Evolutionary conservation across 92 coral and sea anemone genomes (phyloP).

Genomic region (Ricordea florida): DNA sequence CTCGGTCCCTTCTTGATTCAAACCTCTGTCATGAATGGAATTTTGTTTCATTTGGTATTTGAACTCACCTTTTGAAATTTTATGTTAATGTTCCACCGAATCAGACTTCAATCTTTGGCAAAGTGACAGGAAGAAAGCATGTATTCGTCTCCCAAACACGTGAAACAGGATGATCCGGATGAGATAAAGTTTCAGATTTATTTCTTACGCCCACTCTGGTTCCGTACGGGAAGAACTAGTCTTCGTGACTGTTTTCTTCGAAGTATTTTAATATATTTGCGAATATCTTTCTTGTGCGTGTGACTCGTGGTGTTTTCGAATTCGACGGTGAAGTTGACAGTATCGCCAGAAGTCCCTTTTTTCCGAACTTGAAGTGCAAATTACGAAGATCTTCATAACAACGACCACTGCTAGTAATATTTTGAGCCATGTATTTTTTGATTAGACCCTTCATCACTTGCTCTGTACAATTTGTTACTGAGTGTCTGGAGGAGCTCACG

Average conservation of each 20-base stretch:
- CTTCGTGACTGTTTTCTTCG: not conserved
- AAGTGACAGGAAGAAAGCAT: too few species aligned
- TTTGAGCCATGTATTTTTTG: slow-evolving; percentile 29
- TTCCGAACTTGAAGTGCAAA: slow-evolving; percentile 18
- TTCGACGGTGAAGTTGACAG: not conserved
- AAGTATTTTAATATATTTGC: not conserved
- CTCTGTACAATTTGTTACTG: slow-evolving; percentile 36
- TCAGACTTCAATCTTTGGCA: too few species aligned
- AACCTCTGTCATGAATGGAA: too few species aligned
- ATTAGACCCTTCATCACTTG: slow-evolving; percentile 24
- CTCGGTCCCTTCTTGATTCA: too few species aligned
- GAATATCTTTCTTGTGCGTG: not conserved
- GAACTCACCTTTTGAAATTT: too few species aligned
- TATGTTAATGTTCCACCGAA: too few species aligned
- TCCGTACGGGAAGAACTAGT: too few species aligned
- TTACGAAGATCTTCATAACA: slow-evolving; percentile 24
- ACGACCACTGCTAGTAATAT: slow-evolving; percentile 49
- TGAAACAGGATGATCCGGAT: too few species aligned
- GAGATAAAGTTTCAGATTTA: too few species aligned
- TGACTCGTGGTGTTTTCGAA: slow-evolving; percentile 2
- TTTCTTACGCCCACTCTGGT: too few species aligned
- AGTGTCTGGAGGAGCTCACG: slow-evolving; percentile 55
- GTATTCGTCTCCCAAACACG: too few species aligned
- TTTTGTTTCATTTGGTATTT: too few species aligned
- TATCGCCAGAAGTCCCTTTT: slow-evolving; percentile 26